These are phyloP conservation scores for Cichladusa arquata DNA, from an alignment of 2,113 vertebrate genomes.

Conservation along the genomic window DNA sequence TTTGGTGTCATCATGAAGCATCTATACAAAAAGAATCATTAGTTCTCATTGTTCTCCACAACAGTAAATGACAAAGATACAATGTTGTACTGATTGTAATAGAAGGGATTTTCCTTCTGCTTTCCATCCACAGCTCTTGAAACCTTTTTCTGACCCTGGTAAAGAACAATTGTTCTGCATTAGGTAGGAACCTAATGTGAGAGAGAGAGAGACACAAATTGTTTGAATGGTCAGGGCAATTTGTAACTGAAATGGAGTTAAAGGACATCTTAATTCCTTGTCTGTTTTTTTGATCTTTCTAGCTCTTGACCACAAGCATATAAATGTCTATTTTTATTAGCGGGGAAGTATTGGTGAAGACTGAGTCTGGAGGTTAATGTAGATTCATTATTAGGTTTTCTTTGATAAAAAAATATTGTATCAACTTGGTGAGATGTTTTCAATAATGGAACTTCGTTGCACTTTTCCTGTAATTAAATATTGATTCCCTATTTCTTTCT, in stretches of 20 bases:
- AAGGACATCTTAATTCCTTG: background rate
- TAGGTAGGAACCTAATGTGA: background rate
- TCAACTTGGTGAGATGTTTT: background rate
- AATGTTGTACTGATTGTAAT: background rate
- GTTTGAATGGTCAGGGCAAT: background rate
- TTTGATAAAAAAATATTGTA: slow-evolving; percentile 5
- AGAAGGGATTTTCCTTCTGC: background rate
- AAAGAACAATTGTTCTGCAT: background rate
- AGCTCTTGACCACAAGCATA: background rate
- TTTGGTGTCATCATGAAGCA: background rate
- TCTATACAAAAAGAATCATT: background rate
- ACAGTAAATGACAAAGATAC: background rate
- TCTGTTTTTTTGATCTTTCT: background rate
- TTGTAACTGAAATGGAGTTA: background rate
- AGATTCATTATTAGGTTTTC: slow-evolving; percentile 12
- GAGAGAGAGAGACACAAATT: background rate
- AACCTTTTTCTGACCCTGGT: background rate
- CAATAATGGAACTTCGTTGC: background rate
- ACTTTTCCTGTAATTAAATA: slow-evolving; percentile 27
- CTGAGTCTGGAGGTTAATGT: background rate
- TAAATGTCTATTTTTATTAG: background rate
- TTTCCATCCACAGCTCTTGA: background rate
- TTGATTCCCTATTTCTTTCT: slow-evolving; percentile 9
- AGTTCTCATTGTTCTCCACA: background rate
- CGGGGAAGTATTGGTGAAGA: background rate